A percentile compares a stretch with the other conserved stretches of the same genome.
Evolutionary conservation across 1,140 invertebrate genomes (phyloP).

Genomic region (Drosophila virilis): DNA sequence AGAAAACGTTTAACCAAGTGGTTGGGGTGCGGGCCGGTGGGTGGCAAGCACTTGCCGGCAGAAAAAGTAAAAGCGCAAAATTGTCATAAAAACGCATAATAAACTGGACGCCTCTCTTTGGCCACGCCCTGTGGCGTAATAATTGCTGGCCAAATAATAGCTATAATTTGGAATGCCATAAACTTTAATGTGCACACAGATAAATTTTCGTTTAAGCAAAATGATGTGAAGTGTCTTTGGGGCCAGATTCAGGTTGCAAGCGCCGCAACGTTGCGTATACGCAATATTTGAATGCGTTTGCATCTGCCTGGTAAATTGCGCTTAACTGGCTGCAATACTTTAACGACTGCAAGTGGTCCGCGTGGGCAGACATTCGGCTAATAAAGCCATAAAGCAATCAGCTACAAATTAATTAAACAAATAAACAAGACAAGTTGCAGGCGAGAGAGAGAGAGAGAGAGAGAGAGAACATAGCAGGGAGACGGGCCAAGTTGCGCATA

Average conservation of each 20-base stretch:
- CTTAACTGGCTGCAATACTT: slow-evolving; percentile 68
- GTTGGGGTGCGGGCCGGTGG: neutral
- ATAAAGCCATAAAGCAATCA: slow-evolving; percentile 52
- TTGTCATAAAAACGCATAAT: slow-evolving; percentile 75
- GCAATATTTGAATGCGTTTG: slow-evolving; percentile 69
- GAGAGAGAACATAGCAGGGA: slow-evolving; percentile 6
- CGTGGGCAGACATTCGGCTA: slow-evolving; percentile 56
- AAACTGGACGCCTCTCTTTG: slow-evolving; percentile 42
- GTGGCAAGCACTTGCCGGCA: slow-evolving; percentile 36
- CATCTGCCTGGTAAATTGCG: slow-evolving; percentile 51
- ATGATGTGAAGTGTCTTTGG: slow-evolving; percentile 33
- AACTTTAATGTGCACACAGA: slow-evolving; percentile 72
- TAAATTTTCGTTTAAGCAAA: slow-evolving; percentile 81
- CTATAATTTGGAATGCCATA: slow-evolving; percentile 77
- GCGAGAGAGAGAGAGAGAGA: neutral
- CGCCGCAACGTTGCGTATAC: slow-evolving; percentile 62
- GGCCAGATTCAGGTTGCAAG: neutral
- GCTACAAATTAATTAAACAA: slow-evolving; percentile 79
- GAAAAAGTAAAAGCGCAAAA: slow-evolving; percentile 37
- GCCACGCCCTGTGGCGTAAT: slow-evolving; percentile 38
- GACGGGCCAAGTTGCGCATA: slow-evolving; percentile 1
- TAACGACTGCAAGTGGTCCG: slow-evolving; percentile 52
- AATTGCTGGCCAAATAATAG: slow-evolving; percentile 77
- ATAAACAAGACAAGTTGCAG: slow-evolving; percentile 58
- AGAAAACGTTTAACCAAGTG: slow-evolving; percentile 36